phyloP scores from a whole-genome alignment of 30 jellyfish, hydroid and myxozoan genomes.

The Hydractinia echinata region DNA sequence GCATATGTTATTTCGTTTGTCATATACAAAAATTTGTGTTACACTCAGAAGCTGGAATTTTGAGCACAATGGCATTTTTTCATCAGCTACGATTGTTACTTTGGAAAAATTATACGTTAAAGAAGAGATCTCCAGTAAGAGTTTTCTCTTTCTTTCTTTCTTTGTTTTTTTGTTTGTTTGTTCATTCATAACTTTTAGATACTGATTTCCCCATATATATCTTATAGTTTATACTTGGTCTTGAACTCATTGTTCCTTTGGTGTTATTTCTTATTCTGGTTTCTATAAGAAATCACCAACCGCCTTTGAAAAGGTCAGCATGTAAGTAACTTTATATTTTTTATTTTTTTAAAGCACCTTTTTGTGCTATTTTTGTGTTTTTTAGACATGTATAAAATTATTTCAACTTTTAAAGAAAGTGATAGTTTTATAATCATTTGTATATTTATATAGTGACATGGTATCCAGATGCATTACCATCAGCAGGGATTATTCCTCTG shows the following conservation, averaged over 20 bases:
- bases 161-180: neutral
- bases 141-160: neutral
- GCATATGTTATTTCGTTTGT: too few species aligned
- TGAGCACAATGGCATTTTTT: constrained; percentile 62
- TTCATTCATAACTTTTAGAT: neutral
- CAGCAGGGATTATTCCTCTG: constrained; percentile 91
- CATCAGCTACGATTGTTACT: constrained; percentile 65
- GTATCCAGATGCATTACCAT: constrained; percentile 86
- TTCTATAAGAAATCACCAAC: constrained; percentile 68
- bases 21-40: too few species aligned
- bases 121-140: constrained; percentile 83
- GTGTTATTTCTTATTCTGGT: constrained; percentile 63
- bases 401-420: neutral
- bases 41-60: neutral
- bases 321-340: constrained; percentile 35
- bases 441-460: constrained; percentile 46
- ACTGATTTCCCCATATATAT: neutral
- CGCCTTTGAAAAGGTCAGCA: constrained; percentile 66
- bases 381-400: too few species aligned
- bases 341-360: neutral
- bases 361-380: too few species aligned
- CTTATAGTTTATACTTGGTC: constrained; percentile 52
- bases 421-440: neutral
- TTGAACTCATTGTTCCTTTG: constrained; percentile 87
- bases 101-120: constrained; percentile 82